phyloP scores from a whole-genome alignment of 2,797 vertebrate species.

The Lepilemur septentrionalis region DNA sequence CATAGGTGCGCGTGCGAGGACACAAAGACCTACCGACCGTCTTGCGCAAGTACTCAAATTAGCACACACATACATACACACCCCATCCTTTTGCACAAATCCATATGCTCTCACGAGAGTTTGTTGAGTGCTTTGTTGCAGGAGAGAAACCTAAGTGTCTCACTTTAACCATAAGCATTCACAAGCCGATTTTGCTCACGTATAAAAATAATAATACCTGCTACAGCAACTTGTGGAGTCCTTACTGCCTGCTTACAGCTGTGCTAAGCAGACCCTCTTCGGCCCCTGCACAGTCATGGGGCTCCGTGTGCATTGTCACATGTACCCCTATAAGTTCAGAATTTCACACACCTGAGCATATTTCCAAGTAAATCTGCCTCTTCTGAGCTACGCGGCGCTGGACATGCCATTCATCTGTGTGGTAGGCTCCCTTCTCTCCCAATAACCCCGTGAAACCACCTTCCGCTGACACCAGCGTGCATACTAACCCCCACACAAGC shows the following conservation, averaged over 20 bases:
- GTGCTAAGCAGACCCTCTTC: background rate
- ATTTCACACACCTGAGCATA: background rate
- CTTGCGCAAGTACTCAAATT: background rate
- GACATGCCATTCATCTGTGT: background rate
- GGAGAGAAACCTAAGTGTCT: background rate
- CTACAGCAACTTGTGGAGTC: background rate
- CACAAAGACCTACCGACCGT: background rate
- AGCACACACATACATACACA: background rate
- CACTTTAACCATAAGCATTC: background rate
- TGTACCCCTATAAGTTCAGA: background rate
- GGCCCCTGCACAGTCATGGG: accelerated
- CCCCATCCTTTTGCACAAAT: background rate
- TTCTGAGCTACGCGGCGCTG: background rate
- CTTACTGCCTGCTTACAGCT: background rate
- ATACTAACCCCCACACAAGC: background rate
- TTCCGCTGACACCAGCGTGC: background rate
- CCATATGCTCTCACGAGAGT: background rate
- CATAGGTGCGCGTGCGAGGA: background rate
- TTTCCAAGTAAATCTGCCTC: background rate
- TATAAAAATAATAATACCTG: background rate
- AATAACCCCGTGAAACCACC: background rate
- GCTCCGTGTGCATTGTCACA: background rate
- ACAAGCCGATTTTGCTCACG: background rate
- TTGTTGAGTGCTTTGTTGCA: background rate
- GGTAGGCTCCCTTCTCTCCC: background rate